A percentile compares a stretch with the other conserved stretches of the same genome.
Conservation (phyloP, 2,888 invertebrate species). For the Melanophora roralis region DNA sequence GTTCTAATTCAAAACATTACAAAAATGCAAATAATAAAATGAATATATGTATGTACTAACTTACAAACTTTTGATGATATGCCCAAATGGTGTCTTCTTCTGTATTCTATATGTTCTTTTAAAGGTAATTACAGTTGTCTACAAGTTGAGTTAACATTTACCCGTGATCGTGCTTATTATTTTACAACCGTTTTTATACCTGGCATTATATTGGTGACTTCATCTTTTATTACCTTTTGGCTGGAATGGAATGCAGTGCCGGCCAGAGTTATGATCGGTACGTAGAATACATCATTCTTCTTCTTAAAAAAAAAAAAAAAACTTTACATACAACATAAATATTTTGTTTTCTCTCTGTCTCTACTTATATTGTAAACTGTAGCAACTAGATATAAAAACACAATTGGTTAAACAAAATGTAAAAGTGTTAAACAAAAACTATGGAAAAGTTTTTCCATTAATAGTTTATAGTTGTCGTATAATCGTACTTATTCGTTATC, state of each 20-base stretch:
- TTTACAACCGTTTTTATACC: conserved; percentile 98
- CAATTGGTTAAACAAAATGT: conserved; percentile 23
- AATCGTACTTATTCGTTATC: conserved; percentile 27
- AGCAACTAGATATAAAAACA: conserved; percentile 35
- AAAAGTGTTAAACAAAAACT: conserved; percentile 6
- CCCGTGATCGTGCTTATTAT: conserved; percentile 96
- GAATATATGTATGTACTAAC: conserved; percentile 47
- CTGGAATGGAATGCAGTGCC: conserved; percentile 98
- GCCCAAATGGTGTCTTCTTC: conserved; percentile 63
- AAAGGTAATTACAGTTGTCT: conserved; percentile 97
- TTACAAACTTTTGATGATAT: conserved; percentile 58
- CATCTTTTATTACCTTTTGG: conserved; percentile 98
- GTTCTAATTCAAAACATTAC: conserved; percentile 16
- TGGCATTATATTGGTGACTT: conserved; percentile 96
- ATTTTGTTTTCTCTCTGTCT: conserved; percentile 45
- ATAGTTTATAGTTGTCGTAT: conserved; percentile 33
- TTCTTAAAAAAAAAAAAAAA: conserved; percentile 15
- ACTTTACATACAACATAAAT: conserved; percentile 47
- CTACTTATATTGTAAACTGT: conserved; percentile 40
- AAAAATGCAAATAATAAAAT: conserved; percentile 11
- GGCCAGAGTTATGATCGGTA: conserved; percentile 97
- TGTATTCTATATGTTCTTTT: conserved; percentile 68
- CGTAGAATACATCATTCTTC: conserved; percentile 75
- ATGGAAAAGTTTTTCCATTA: background rate
- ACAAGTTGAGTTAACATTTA: conserved; percentile 94